Evolutionary conservation across 2,888 invertebrate species (phyloP).

Genomic region (Macaria liturata): DNA sequence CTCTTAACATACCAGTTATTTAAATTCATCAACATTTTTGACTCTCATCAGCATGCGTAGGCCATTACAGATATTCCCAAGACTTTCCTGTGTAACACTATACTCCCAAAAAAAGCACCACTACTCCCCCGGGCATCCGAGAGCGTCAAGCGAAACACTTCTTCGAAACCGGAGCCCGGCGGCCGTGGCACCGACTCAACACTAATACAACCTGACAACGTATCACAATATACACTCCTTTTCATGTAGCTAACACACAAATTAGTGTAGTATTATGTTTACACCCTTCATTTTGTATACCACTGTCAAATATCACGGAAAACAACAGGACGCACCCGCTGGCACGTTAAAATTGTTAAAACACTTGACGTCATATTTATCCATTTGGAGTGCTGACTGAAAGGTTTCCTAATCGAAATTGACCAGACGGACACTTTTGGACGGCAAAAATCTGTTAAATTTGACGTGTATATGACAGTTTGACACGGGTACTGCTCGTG

Average conservation of each 20-base stretch:
- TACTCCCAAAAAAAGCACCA: constrained; percentile 47
- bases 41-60: too few species aligned
- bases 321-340: constrained; percentile 55
- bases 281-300: constrained; percentile 64
- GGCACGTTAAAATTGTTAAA: constrained; percentile 39
- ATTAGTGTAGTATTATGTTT: constrained; percentile 78
- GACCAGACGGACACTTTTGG: constrained; percentile 60
- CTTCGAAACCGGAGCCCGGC: constrained; percentile 71
- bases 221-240: constrained; percentile 77
- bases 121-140: constrained; percentile 53
- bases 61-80: constrained; percentile 22
- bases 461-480: constrained; percentile 77
- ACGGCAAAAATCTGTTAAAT: constrained; percentile 61
- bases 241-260: constrained; percentile 71
- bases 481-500: constrained; percentile 75
- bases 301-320: constrained; percentile 59
- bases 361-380: constrained; percentile 22
- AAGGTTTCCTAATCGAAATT: constrained; percentile 51
- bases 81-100: constrained; percentile 34
- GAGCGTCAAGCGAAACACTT: constrained; percentile 76
- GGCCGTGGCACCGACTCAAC: constrained; percentile 49
- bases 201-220: constrained; percentile 63
- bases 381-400: constrained; percentile 24
- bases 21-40: too few species aligned
- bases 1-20: too few species aligned